These are phyloP conservation scores for Euproctis similis DNA, from an alignment of 2,888 invertebrate species.

Conservation along the genomic window DNA sequence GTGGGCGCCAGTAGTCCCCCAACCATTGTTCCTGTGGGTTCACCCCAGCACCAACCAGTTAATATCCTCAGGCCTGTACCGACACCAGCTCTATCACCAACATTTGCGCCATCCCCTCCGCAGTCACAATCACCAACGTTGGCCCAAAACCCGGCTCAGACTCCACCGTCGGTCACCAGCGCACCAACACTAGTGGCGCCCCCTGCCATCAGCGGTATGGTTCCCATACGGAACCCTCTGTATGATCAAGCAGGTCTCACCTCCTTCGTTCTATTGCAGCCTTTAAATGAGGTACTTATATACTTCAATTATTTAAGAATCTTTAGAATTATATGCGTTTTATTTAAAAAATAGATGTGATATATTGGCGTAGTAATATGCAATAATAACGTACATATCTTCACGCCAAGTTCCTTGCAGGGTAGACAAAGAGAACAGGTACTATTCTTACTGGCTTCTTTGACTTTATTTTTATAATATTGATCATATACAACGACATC, in stretches of 20 bases:
- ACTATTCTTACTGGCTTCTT: too few relatives aligned
- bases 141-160: constrained; percentile 24
- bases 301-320: too few relatives aligned
- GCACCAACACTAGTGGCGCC: constrained; percentile 41
- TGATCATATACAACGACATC: too few relatives aligned
- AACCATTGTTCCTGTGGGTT: constrained; percentile 24
- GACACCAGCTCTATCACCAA: constrained; percentile 17
- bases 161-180: constrained; percentile 29
- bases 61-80: constrained; percentile 11
- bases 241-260: constrained; percentile 59
- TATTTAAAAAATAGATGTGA: too few relatives aligned
- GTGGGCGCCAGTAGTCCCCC: constrained; percentile 37
- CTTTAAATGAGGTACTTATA: constrained; percentile 63
- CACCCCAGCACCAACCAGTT: constrained; percentile 10
- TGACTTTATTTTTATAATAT: too few relatives aligned
- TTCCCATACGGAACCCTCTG: constrained; percentile 58
- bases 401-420: too few relatives aligned
- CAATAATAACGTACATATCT: too few relatives aligned
- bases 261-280: constrained; percentile 60
- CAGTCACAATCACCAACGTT: constrained; percentile 13
- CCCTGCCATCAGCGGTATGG: constrained; percentile 54
- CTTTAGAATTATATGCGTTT: too few relatives aligned
- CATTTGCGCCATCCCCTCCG: constrained; percentile 14
- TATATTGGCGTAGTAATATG: too few relatives aligned
- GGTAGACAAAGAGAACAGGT: too few relatives aligned